phyloP scores from a whole-genome alignment of 1,140 invertebrate genomes.

The Eriocheir sinensis region DNA sequence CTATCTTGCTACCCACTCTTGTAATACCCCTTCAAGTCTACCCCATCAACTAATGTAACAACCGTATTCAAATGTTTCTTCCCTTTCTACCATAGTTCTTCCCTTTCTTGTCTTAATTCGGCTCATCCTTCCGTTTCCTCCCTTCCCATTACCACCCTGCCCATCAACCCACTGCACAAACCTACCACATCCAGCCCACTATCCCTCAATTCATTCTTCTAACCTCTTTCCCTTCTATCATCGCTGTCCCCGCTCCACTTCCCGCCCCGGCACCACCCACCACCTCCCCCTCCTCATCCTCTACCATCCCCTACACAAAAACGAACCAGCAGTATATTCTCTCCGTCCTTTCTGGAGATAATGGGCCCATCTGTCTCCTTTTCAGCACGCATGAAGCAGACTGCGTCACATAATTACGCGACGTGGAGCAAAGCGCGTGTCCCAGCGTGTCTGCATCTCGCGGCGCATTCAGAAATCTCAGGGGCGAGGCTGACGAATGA shows the following conservation, averaged over 20 bases:
- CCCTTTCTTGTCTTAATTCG: not conserved
- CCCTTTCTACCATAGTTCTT: not conserved
- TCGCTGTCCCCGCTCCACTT: too few relatives aligned
- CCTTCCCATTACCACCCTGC: not conserved
- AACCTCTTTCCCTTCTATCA: too few relatives aligned
- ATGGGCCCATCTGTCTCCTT: constrained; percentile 12
- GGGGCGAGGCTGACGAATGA: not conserved
- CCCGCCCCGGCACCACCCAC: too few relatives aligned
- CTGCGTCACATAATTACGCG: constrained; percentile 13
- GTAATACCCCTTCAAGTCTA: too few relatives aligned
- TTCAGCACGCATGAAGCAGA: constrained; percentile 11
- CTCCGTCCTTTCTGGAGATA: constrained; percentile 9
- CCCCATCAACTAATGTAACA: not conserved
- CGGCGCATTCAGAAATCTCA: not conserved
- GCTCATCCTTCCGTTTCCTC: not conserved
- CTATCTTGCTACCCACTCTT: too few relatives aligned
- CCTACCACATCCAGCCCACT: too few relatives aligned
- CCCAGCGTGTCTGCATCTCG: not conserved
- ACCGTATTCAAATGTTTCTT: not conserved
- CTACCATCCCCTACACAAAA: constrained; percentile 1
- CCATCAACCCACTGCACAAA: too few relatives aligned
- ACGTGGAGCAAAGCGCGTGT: constrained; percentile 11
- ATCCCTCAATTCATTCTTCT: too few relatives aligned
- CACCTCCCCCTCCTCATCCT: too few relatives aligned
- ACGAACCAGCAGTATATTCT: not conserved